Evolutionary conservation across 2,888 invertebrate genomes (phyloP).

Genomic region (Eupithecia centaureata): DNA sequence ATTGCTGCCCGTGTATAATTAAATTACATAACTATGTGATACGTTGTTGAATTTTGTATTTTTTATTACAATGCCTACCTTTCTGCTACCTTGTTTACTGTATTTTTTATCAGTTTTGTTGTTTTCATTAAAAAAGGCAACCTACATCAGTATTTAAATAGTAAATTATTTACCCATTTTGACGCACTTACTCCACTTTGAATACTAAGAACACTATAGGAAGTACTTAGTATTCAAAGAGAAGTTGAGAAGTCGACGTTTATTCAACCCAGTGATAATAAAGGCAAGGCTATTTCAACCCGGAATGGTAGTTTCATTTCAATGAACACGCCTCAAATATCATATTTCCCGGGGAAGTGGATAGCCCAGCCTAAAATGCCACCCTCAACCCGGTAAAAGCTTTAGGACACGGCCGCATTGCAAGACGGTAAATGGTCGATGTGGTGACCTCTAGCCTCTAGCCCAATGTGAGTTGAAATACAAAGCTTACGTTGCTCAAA

Average conservation of each 20-base stretch:
- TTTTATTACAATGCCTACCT: too few species aligned
- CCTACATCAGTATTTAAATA: too few species aligned
- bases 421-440: background rate
- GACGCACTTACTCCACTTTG: background rate
- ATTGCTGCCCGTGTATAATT: too few species aligned
- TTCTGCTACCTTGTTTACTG: too few species aligned
- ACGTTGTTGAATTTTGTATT: too few species aligned
- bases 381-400: background rate
- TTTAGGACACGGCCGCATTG: background rate
- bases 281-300: slow-evolving; percentile 6
- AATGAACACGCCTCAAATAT: slow-evolving; percentile 15
- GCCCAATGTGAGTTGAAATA: too few species aligned
- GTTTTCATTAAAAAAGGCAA: too few species aligned
- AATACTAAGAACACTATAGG: background rate
- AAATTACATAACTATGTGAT: too few species aligned
- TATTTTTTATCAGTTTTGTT: too few species aligned
- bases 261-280: background rate
- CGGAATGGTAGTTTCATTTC: background rate
- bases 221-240: slow-evolving; percentile 1
- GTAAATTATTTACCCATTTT: background rate
- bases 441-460: too few species aligned
- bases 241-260: slow-evolving; percentile 1
- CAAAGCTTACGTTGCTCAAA: too few species aligned
- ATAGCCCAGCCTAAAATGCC: slow-evolving; percentile 5
- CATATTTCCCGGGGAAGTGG: slow-evolving; percentile 21